Base-by-base conservation (phyloP, 2,113 vertebrate genomes). In the Gymnogyps californianus region DNA sequence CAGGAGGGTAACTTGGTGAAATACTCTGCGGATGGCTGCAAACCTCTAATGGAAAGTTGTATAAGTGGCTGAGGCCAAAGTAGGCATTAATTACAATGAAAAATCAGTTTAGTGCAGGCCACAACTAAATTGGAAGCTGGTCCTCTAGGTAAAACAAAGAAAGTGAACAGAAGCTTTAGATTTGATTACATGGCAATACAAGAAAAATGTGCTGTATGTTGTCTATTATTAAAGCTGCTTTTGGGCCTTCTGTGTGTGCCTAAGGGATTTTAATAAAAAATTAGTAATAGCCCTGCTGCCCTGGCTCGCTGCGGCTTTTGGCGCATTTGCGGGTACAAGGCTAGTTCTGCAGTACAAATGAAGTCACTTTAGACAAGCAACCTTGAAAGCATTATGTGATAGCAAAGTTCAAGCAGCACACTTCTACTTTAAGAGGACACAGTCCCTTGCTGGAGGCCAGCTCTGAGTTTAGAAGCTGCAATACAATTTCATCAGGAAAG, bases 31-130 rank as follows among this genome's bases (percentile, higher is more conserved):
- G 98, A 98, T 97, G 94, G 95, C 97, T 98, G 94, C 97, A 98
- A 98, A 98, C 98, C 98, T 98, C 97, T 98, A 98, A 99, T 98
- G 98, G 98, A 98, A 98, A 98, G 98, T 98, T 97, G 96, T 98
- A 20, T 97, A 98, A 98, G 97, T 97, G 97, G 97, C 97, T 98
- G 97, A 98, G 98, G 98, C 98, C 98, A 98, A 98, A 98, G 98
- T 95, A 98, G 98, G 98, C 98, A 98, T 99, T 99, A 98, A 99
- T 99, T 99, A 98, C 98, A 98, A 98, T 98, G 98, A 98, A 98
- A 98, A 99, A 98, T 98, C 98, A 98, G 98, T 98, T 99, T 98
- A 98, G 98, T 95, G 94, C 97, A 97, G 98, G 97, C 98, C 98
- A 98, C 98, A 98, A 98, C 98, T 98, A 98, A 98, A 99, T 98